Evolutionary conservation across 2,888 invertebrate genomes (phyloP).

Genomic region (Caenorhabditis doughertyi): DNA sequence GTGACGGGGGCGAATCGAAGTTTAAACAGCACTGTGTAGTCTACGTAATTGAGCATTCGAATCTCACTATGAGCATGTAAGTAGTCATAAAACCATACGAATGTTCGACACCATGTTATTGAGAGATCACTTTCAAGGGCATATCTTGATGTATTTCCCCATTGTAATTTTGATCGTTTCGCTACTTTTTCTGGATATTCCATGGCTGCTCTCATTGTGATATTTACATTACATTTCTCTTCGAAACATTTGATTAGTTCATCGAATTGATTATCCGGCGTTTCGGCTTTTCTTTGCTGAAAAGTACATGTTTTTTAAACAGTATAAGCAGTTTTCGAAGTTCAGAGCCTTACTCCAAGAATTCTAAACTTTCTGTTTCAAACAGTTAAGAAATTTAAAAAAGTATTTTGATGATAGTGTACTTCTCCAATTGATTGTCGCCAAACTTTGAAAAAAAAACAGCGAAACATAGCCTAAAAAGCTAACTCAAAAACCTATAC

Average conservation of each 20-base stretch:
- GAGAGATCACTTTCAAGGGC: slow-evolving; percentile 66
- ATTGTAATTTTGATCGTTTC: slow-evolving; percentile 41
- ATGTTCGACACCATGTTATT: slow-evolving; percentile 72
- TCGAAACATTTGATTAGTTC: too few relatives aligned
- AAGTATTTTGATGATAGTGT: too few relatives aligned
- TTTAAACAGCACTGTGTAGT: slow-evolving; percentile 61
- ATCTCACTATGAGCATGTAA: slow-evolving; percentile 46
- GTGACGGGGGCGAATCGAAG: slow-evolving; percentile 68
- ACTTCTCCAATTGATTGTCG: too few relatives aligned
- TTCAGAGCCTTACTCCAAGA: not conserved
- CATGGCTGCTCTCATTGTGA: slow-evolving; percentile 66
- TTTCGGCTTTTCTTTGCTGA: slow-evolving; percentile 50
- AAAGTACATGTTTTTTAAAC: not conserved
- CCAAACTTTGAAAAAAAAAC: too few relatives aligned
- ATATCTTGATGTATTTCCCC: slow-evolving; percentile 61
- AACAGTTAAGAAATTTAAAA: not conserved
- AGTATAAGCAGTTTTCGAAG: not conserved
- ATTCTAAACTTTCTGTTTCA: not conserved
- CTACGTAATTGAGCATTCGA: slow-evolving; percentile 56
- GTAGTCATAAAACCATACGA: slow-evolving; percentile 71
- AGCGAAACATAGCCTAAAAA: not conserved
- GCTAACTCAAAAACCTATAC: not conserved
- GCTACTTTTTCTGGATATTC: slow-evolving; percentile 44
- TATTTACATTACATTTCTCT: slow-evolving; percentile 65
- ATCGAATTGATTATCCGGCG: slow-evolving; percentile 24